These are phyloP conservation scores for Potamilus streckersoni DNA, from an alignment of 1,140 invertebrate species.

Conservation along the genomic window DNA sequence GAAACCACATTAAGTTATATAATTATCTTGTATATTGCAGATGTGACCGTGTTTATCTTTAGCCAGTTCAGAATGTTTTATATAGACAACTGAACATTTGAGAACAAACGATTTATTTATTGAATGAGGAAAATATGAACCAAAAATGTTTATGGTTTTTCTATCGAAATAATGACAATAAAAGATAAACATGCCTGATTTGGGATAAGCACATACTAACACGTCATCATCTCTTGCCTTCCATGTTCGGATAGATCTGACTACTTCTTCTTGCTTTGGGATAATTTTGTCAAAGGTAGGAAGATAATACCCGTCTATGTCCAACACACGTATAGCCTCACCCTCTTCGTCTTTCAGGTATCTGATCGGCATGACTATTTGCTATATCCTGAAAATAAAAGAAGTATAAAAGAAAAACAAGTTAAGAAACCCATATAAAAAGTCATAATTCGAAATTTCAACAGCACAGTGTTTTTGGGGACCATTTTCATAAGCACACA, in stretches of 20 bases:
- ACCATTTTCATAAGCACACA: no score
- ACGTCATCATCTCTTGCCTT: slow-evolving; percentile 44
- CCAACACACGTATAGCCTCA: slow-evolving; percentile 22
- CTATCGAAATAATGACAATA: not conserved
- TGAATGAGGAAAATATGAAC: not conserved
- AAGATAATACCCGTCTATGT: slow-evolving; percentile 35
- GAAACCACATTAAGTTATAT: not conserved
- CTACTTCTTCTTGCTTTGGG: slow-evolving; percentile 35
- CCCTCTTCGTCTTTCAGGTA: slow-evolving; percentile 26
- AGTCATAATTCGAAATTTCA: no score
- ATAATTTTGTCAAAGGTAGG: slow-evolving; percentile 35
- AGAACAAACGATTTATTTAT: not conserved
- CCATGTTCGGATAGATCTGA: slow-evolving; percentile 35
- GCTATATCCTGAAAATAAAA: no score
- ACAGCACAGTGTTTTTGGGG: no score
- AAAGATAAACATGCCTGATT: slow-evolving; percentile 37
- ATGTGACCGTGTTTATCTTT: not conserved
- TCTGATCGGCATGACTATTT: slow-evolving; percentile 25
- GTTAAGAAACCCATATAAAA: no score
- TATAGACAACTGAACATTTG: not conserved
- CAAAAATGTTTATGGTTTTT: not conserved
- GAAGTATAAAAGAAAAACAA: no score
- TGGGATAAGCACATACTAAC: slow-evolving; percentile 50
- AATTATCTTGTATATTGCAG: not conserved
- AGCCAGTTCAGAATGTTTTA: not conserved